Conservation (phyloP, 1,140 invertebrate species). For the Mya arenaria region DNA sequence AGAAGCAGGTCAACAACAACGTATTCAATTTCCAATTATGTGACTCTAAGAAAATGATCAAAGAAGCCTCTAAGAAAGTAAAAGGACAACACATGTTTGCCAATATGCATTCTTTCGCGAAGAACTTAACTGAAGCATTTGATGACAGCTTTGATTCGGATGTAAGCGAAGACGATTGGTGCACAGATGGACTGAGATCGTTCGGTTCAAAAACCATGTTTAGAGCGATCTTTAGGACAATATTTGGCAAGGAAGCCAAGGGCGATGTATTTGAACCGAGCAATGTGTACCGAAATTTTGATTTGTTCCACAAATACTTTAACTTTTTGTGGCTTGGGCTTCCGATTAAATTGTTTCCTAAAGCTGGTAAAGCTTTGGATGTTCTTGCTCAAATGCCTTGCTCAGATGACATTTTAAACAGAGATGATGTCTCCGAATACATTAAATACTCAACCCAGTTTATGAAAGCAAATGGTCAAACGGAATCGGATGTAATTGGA, state of each 20-base stretch:
- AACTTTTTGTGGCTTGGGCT: conserved; percentile 80
- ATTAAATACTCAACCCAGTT: conserved; percentile 76
- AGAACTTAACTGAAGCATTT: conserved; percentile 70
- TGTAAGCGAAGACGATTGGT: conserved; percentile 58
- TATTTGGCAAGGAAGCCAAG: conserved; percentile 74
- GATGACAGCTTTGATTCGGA: conserved; percentile 43
- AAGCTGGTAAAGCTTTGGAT: conserved; percentile 74
- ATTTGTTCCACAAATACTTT: conserved; percentile 80
- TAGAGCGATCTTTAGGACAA: conserved; percentile 78
- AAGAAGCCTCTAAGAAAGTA: conserved; percentile 78
- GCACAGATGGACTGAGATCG: conserved; percentile 70
- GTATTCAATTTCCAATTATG: conserved; percentile 78
- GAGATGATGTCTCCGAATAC: conserved; percentile 77
- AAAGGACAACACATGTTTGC: conserved; percentile 72
- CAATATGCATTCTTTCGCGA: conserved; percentile 71
- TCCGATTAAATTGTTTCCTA: conserved; percentile 76
- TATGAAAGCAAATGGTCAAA: conserved; percentile 74
- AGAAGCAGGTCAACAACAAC: conserved; percentile 80
- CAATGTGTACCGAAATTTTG: conserved; percentile 76
- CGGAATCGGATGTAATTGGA: conserved; percentile 78
- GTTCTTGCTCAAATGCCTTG: conserved; percentile 73
- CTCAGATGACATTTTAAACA: conserved; percentile 70
- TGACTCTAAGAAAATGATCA: conserved; percentile 78
- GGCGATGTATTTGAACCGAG: conserved; percentile 70
- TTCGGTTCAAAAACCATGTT: conserved; percentile 78